Percentiles rank a stretch among this genome's conserved stretches.
These are phyloP conservation scores for Cataglyphis livida DNA, from an alignment of 2,888 invertebrate species.

Conservation along the genomic window DNA sequence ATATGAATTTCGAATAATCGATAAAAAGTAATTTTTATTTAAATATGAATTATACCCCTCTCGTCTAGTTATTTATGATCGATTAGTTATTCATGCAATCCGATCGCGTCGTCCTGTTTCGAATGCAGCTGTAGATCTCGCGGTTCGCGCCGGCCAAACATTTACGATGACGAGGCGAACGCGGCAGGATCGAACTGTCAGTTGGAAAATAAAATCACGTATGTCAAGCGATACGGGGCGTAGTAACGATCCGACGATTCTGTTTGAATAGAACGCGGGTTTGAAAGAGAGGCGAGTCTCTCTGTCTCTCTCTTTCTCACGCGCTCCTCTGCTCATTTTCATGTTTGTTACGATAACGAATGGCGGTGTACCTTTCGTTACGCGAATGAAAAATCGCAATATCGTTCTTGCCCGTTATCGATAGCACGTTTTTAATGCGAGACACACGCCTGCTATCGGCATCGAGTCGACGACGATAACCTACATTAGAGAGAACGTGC, in stretches of 20 bases:
- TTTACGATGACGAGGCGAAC: constrained; percentile 52
- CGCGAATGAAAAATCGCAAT: constrained; percentile 38
- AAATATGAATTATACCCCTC: neutral
- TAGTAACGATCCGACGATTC: constrained; percentile 43
- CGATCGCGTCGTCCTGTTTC: neutral
- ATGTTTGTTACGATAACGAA: constrained; percentile 54
- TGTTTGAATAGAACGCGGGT: constrained; percentile 34
- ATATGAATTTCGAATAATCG: neutral
- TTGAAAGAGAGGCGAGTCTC: constrained; percentile 17
- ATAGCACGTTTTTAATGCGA: constrained; percentile 47
- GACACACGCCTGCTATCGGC: constrained; percentile 30
- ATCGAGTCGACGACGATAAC: constrained; percentile 26
- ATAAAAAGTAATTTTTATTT: neutral
- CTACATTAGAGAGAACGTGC: constrained; percentile 35
- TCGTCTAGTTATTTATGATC: neutral
- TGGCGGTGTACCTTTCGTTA: constrained; percentile 14
- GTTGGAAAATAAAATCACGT: constrained; percentile 46
- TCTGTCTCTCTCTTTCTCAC: too few relatives aligned
- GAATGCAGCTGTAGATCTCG: constrained; percentile 36
- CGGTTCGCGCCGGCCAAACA: constrained; percentile 53
- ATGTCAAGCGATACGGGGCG: constrained; percentile 51
- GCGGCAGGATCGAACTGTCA: constrained; percentile 21
- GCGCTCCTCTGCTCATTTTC: constrained; percentile 42
- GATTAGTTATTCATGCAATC: neutral
- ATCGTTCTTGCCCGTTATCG: constrained; percentile 44